Conservation (phyloP, 2,797 vertebrate species). For the Eulemur albifrons region DNA sequence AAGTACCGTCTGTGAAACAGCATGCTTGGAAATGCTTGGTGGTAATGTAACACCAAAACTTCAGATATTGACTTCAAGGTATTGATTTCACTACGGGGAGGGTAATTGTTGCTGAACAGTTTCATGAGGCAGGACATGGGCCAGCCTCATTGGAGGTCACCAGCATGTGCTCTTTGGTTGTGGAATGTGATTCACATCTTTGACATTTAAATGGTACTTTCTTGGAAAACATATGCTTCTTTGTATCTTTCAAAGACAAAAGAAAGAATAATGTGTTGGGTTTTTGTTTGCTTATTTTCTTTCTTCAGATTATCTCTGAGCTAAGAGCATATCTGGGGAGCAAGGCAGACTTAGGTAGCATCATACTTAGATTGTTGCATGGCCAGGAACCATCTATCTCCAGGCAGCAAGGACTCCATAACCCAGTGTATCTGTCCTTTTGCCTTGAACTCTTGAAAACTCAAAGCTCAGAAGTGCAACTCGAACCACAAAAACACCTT, state of each 20-base stretch:
- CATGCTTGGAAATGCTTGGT: not conserved
- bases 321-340: not conserved
- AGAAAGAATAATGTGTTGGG: not conserved
- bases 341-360: not conserved
- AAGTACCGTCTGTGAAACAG: not conserved
- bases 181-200: not conserved
- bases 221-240: not conserved
- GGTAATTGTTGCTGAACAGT: not conserved
- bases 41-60: not conserved
- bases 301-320: not conserved
- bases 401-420: rapidly evolving
- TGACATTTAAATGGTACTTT: not conserved
- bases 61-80: not conserved
- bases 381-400: not conserved
- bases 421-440: not conserved
- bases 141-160: not conserved
- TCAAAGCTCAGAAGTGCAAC: not conserved
- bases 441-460: not conserved
- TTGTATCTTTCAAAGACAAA: not conserved
- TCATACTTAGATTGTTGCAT: not conserved
- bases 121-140: not conserved
- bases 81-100: conserved; percentile 24
- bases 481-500: not conserved
- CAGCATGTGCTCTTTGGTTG: not conserved
- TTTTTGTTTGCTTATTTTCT: not conserved